A percentile compares a stretch with the other conserved stretches of the same genome.
phyloP scores from a whole-genome alignment of 1,140 invertebrate genomes.

The Melitaea cinxia region DNA sequence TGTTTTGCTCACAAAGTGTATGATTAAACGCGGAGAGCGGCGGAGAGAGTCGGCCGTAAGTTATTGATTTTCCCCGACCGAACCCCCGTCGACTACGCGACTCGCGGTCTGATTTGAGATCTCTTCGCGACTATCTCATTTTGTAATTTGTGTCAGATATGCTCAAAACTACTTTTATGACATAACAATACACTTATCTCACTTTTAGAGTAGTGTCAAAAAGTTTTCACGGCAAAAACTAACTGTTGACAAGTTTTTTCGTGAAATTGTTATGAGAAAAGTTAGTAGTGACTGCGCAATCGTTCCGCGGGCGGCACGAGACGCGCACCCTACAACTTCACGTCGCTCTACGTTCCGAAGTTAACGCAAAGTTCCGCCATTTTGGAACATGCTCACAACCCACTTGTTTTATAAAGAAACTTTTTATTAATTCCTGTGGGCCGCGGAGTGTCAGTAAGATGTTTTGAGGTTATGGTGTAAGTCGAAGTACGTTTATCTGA shows the following conservation, averaged over 20 bases:
- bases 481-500: constrained; percentile 69
- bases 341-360: constrained; percentile 81
- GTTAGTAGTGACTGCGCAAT: constrained; percentile 72
- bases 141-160: constrained; percentile 50
- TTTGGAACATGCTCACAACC: constrained; percentile 83
- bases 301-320: constrained; percentile 55
- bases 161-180: constrained; percentile 55
- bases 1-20: constrained; percentile 82
- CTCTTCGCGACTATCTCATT: constrained; percentile 54
- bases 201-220: constrained; percentile 51
- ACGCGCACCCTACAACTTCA: constrained; percentile 80
- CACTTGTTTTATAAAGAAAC: constrained; percentile 84
- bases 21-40: constrained; percentile 80
- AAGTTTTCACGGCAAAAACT: constrained; percentile 54
- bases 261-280: constrained; percentile 69
- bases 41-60: constrained; percentile 81
- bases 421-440: constrained; percentile 83
- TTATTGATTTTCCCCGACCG: constrained; percentile 82
- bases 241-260: constrained; percentile 67
- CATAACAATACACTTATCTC: constrained; percentile 38
- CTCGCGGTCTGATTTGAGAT: constrained; percentile 66
- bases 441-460: constrained; percentile 81
- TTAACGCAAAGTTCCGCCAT: constrained; percentile 83
- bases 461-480: constrained; percentile 79
- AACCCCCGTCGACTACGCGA: constrained; percentile 77